Evolutionary conservation across 2,888 invertebrate species (phyloP), one percentile per base, ranked within the genome.

Genomic region (Drosophila emarginata): DNA sequence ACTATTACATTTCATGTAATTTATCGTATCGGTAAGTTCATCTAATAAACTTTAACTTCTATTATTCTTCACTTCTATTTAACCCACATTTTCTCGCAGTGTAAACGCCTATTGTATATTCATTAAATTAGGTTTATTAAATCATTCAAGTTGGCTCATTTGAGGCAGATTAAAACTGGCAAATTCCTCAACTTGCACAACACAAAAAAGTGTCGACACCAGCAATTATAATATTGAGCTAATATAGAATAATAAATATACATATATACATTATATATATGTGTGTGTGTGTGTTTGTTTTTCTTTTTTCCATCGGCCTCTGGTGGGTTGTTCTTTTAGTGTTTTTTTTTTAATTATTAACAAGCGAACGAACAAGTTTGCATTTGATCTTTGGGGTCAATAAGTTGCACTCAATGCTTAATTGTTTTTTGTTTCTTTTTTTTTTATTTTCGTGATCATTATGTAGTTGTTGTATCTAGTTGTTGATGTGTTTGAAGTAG

Each of bases 341-440:
- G 18, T 56, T 61, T 45, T 61, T 57, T 50, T 67, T 63, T 68
- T 79, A 82, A 83, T 85, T 80, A 85, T 76, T 78, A 72, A 67
- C 68, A 68, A 78, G 64, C 71, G 61, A 78, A 40, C 72, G 79
- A 85, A 88, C 89, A 84, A 87, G 89, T 88, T 89, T 87, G 83
- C 82, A 87, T 89, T 83, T 87, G 79, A 80, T 88, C 88, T 80
- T 63, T 76, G 74, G 77, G 89, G 89, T 90, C 89, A 89, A 74
- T 74, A 77, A 84, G 84, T 76, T 82, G 79, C 78, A 81, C 73
- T 71, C 69, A 77, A 68, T 74, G 78, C 77, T 79, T 88, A 87
- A 89, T 89, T 87, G 83, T 79, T 78, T 61, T 64, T 64, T 63
- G 56, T 61, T 45, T 12, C 6, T 18, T 40, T 26, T 23, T 7